Evolutionary conservation across 2,797 vertebrate genomes (phyloP).

Genomic region (Hydrocynus forskahlii): DNA sequence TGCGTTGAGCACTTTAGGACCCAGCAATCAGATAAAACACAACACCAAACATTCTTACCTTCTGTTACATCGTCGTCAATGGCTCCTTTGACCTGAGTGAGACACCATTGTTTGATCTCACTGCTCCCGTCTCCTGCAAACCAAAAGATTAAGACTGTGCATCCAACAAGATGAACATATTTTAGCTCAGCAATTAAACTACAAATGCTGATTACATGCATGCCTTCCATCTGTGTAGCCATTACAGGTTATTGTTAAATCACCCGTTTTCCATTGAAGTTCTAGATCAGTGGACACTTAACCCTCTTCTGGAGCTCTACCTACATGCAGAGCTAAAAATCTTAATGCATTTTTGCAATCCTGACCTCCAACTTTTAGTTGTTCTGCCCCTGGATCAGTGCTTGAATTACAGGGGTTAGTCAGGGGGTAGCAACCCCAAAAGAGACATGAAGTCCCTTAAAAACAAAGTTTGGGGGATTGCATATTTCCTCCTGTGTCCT

Average conservation of each 20-base stretch:
- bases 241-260: background rate
- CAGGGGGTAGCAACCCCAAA: too few relatives aligned
- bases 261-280: too few relatives aligned
- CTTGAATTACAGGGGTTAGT: too few relatives aligned
- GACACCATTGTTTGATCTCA: slow-evolving; percentile 81
- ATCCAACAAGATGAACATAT: background rate
- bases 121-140: background rate
- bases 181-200: background rate
- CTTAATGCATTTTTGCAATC: too few relatives aligned
- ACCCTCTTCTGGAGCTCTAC: too few relatives aligned
- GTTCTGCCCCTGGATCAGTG: too few relatives aligned
- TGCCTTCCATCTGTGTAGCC: background rate
- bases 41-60: background rate
- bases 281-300: background rate
- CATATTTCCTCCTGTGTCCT: too few relatives aligned
- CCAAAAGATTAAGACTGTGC: background rate
- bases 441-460: too few relatives aligned
- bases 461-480: too few relatives aligned
- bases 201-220: background rate
- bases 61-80: slow-evolving; percentile 57
- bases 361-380: too few relatives aligned
- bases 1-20: background rate
- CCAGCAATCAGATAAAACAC: background rate
- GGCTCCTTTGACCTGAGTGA: slow-evolving; percentile 91
- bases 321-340: too few relatives aligned